A percentile compares a stretch with the other conserved stretches of the same genome.
Conservation (phyloP, 2,888 invertebrate species). For the Scaptomyza cyrtandrae region DNA sequence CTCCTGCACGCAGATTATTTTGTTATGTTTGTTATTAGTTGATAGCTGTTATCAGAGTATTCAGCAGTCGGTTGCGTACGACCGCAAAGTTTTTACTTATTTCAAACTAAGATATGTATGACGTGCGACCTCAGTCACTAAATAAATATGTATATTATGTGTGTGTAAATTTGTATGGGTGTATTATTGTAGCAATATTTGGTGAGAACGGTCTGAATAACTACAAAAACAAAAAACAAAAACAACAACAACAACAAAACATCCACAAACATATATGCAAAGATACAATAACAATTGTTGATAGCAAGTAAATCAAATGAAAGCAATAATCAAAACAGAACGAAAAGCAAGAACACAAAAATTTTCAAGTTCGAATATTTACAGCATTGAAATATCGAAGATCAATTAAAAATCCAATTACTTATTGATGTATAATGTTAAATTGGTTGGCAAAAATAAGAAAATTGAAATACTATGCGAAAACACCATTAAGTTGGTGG, state of each 20-base stretch:
- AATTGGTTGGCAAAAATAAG: no score
- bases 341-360: not conserved
- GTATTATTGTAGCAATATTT: slow-evolving; percentile 29
- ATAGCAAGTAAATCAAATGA: slow-evolving; percentile 19
- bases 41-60: not conserved
- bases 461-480: no score
- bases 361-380: not conserved
- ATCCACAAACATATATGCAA: not conserved
- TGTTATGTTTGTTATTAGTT: not conserved
- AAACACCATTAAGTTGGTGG: no score
- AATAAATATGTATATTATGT: not conserved
- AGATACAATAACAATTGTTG: slow-evolving; percentile 6
- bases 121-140: slow-evolving; percentile 30
- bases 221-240: slow-evolving; percentile 4
- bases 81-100: not conserved
- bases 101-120: slow-evolving; percentile 45
- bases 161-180: not conserved
- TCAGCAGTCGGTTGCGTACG: not conserved
- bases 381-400: not conserved
- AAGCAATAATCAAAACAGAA: slow-evolving; percentile 3
- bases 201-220: slow-evolving; percentile 12
- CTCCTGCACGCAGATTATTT: not conserved
- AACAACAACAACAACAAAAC: no score
- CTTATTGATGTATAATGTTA: no score
- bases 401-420: not conserved